Evolutionary conservation across 2,888 invertebrate species (phyloP), one percentile per base, ranked within the genome.

Genomic region (Siphonodentalium dalli): DNA sequence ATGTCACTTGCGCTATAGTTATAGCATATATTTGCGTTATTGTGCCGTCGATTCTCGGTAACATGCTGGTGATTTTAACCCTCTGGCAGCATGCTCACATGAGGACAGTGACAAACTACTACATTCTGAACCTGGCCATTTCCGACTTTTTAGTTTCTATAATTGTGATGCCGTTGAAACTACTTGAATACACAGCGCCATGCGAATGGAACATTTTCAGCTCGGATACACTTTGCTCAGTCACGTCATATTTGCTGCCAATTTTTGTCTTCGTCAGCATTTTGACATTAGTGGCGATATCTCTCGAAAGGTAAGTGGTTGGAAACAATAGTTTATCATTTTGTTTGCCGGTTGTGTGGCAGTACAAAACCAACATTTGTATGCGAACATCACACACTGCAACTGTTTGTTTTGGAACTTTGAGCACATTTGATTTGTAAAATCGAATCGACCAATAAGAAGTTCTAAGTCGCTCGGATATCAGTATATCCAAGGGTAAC

Each of bases 41-140:
- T 51, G 52, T 77, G 13, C 54, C 82, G 15, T 77, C 83, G 2
- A 66, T 80, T 2, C 47, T 72, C 38, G 83, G 83, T 15, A 84
- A 84, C 60, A 61, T 77, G 11, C 63, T 83, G 47, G 82, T 84
- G 5, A 80, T 80, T 21, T 74, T 77, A 66, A 82, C 82, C 0
- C 81, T 84, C 3, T 76, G 75, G 65, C 63, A 74, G 13, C 81
- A 83, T 64, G 74, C 74, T 24, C 76, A 79, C 51, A 83, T 84
- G 83, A 82, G 82, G 56, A 83, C 82, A 0, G 81, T 80, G 6
- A 82, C 83, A 38, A 83, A 83, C 66, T 82, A 79, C 58, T 83
- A 83, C 66, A 83, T 84, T 38, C 80, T 82, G 43, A 83, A 83
- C 53, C 63, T 84, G 52, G 82, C 82, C 8, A 67, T 80, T 5